Base-by-base conservation (phyloP, 2,797 vertebrate species). In the Eutrigla gurnardus region DNA sequence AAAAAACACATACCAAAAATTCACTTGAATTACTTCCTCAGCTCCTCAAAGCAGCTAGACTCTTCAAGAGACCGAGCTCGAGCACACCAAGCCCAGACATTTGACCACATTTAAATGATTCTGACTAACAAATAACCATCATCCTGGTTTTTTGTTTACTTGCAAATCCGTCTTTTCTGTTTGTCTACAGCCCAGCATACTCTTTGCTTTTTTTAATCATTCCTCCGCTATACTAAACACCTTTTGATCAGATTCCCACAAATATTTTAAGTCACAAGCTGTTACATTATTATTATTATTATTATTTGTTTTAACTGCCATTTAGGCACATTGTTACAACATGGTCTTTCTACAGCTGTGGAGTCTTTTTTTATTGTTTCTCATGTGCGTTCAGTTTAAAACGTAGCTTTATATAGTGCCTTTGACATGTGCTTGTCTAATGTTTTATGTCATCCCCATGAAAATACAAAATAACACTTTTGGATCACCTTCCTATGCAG, bases 101-200 rank as follows among this genome's bases (percentile, higher is more conserved):
- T 73, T 84, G 69, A 81, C 18, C 65, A 79, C 49, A 92, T 90
- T 87, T 80, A 85, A 90, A 92, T 92, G 53, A 80, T 89, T 90
- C 86, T 91, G 91, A 93, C 84, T 88, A 88, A 84, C 92, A 93
- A 92, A 92, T 91, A 11, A 40, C 61, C 49, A 39, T 15, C 62
- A 25, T 50, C 37, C 45, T 40, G 54, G 13, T 40, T 70, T 59
- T 91, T 90, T 84, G 79, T 77, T 88, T 83, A 84, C 73, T 79
- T 90, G 91, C 89, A 93, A 93, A 93, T 89, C 0, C 77, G 64
- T 32, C 12, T 75, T 70, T 69, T 40, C 45, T 55, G 6, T 52
- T 6, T 15, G 14, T 70, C 40, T 55, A n/a, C 8, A 35, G 18
- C 5, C 50, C 5, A 33, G 25, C 25, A 25, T 25, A 25, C 25